phyloP scores from a whole-genome alignment of 2,888 invertebrate genomes.

The Pycnomerus fuliginosus region DNA sequence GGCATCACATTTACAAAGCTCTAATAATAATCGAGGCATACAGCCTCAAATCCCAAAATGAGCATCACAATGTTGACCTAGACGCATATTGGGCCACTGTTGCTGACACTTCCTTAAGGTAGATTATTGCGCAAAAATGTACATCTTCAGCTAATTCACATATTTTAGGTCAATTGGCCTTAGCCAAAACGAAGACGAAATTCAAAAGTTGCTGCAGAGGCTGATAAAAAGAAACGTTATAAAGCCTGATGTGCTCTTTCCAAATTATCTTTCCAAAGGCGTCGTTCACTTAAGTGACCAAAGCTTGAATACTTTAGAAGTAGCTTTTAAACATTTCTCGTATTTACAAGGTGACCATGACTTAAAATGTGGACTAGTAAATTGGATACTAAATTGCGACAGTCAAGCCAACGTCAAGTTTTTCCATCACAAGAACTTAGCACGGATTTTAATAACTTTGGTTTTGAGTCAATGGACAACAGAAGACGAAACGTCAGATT shows the following conservation, averaged over 20 bases:
- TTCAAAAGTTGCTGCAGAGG: constrained; percentile 51
- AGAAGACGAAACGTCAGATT: not conserved
- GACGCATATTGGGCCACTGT: constrained; percentile 47
- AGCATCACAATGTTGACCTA: constrained; percentile 30
- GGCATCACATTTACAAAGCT: constrained; percentile 48
- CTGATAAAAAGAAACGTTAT: constrained; percentile 46
- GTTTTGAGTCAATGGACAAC: constrained; percentile 42
- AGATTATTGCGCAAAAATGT: constrained; percentile 8
- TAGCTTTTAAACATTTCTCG: constrained; percentile 43
- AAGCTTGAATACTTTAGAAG: constrained; percentile 49
- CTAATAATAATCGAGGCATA: constrained; percentile 37
- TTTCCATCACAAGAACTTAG: constrained; percentile 27
- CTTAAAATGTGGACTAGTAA: constrained; percentile 30
- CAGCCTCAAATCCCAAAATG: constrained; percentile 11
- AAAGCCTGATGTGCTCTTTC: constrained; percentile 44
- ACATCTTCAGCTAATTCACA: too few relatives aligned
- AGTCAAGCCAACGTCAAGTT: constrained; percentile 25
- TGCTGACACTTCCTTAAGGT: constrained; percentile 51
- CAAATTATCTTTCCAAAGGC: constrained; percentile 50
- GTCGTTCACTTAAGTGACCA: constrained; percentile 46
- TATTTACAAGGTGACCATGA: constrained; percentile 38
- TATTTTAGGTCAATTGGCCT: constrained; percentile 53
- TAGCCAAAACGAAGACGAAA: constrained; percentile 51
- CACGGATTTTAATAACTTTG: constrained; percentile 39
- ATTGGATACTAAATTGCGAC: constrained; percentile 39